Percentiles rank a stretch among this genome's conserved stretches.
Conservation (phyloP, 2,888 invertebrate genomes). For the Leucoptera coffeella region DNA sequence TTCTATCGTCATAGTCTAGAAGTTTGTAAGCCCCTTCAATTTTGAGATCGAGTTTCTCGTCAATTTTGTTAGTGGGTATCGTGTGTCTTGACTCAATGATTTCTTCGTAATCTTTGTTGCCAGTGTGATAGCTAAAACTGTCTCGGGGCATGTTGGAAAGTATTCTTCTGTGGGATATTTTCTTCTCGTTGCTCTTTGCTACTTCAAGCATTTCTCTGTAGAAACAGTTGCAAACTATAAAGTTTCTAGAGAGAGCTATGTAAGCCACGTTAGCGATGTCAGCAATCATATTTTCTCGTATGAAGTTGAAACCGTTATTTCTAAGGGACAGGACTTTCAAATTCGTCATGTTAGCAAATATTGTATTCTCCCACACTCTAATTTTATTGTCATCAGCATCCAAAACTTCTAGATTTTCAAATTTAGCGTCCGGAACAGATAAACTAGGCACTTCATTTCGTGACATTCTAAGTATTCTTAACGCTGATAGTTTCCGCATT, state of each 20-base stretch:
- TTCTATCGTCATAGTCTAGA: slow-evolving; percentile 13
- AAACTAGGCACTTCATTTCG: slow-evolving; percentile 43
- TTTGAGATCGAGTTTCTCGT: too few relatives aligned
- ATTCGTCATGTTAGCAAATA: slow-evolving; percentile 23
- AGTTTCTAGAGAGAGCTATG: slow-evolving; percentile 49
- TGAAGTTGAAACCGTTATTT: slow-evolving; percentile 49
- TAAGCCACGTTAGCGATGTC: slow-evolving; percentile 42
- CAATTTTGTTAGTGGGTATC: too few relatives aligned
- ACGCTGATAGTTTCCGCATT: slow-evolving; percentile 20
- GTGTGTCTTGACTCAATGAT: too few relatives aligned
- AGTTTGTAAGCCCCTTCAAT: too few relatives aligned
- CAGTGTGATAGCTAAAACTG: too few relatives aligned
- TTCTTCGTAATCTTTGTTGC: too few relatives aligned
- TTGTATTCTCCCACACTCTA: slow-evolving; percentile 42
- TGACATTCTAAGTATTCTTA: slow-evolving; percentile 38
- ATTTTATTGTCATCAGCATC: slow-evolving; percentile 50
- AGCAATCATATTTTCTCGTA: slow-evolving; percentile 48
- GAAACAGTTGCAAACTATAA: slow-evolving; percentile 54
- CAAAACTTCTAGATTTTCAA: slow-evolving; percentile 32
- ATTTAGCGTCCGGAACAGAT: slow-evolving; percentile 12
- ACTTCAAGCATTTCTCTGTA: slow-evolving; percentile 42
- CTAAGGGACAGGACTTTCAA: slow-evolving; percentile 35
- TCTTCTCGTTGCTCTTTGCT: slow-evolving; percentile 10
- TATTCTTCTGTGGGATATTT: too few relatives aligned
- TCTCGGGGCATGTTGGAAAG: too few relatives aligned